Conservation (phyloP, 2,888 invertebrate species). For the Acronicta psi region DNA sequence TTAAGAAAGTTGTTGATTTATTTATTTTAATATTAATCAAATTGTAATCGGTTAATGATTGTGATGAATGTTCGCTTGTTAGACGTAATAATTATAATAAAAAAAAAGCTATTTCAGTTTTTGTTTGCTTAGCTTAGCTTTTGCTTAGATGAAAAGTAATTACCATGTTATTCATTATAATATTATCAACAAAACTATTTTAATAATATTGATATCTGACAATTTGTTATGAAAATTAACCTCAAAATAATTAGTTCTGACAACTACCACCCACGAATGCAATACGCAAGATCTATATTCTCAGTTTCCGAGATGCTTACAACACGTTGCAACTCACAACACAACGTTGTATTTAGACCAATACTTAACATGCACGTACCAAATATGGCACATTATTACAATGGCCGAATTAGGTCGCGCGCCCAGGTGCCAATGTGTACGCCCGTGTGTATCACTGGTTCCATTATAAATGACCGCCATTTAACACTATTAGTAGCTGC, state of each 20-base stretch:
- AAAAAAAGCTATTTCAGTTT: too few species aligned
- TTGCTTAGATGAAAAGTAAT: neutral
- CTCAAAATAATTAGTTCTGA: too few species aligned
- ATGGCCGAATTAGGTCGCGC: slow-evolving; percentile 43
- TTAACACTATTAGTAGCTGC: slow-evolving; percentile 17
- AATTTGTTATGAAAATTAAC: too few species aligned
- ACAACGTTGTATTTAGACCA: slow-evolving; percentile 14
- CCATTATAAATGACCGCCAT: slow-evolving; percentile 26
- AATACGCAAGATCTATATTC: neutral
- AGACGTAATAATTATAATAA: too few species aligned
- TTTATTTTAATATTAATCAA: slow-evolving; percentile 12
- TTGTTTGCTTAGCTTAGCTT: neutral
- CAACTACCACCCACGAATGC: too few species aligned
- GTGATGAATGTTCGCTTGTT: too few species aligned
- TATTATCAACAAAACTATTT: too few species aligned
- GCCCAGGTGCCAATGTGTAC: slow-evolving; percentile 48
- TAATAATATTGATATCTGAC: too few species aligned
- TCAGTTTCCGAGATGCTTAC: neutral
- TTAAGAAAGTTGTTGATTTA: slow-evolving; percentile 28
- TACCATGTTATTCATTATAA: too few species aligned
- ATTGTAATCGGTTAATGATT: slow-evolving; percentile 24
- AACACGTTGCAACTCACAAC: slow-evolving; percentile 14
- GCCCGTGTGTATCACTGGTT: slow-evolving; percentile 25
- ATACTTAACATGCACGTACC: slow-evolving; percentile 28
- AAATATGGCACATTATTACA: slow-evolving; percentile 39